Conservation (phyloP, 2,113 vertebrate species). For the Tetrax tetrax region DNA sequence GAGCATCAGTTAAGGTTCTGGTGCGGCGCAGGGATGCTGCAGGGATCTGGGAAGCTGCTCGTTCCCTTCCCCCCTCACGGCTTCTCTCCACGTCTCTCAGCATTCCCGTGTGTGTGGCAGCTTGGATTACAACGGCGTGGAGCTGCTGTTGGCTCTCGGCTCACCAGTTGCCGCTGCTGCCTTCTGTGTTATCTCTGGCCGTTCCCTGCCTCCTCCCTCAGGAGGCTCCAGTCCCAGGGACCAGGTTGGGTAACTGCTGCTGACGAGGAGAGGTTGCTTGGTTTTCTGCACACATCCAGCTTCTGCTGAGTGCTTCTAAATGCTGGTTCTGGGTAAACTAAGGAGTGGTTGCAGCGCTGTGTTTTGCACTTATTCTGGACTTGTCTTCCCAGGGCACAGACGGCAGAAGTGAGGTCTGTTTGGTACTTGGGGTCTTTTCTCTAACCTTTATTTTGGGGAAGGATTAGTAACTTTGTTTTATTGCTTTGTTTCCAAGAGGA, state of each 20-base stretch:
- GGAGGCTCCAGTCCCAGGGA: neutral
- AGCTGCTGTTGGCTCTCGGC: neutral
- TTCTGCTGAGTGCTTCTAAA: neutral
- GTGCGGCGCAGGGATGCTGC: neutral
- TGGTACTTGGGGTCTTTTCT: neutral
- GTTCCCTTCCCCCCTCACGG: neutral
- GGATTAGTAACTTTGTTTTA: neutral
- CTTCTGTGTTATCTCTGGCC: neutral
- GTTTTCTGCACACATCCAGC: neutral
- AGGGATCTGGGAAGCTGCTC: neutral
- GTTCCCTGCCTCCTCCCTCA: neutral
- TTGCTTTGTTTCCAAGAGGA: neutral
- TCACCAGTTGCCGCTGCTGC: neutral
- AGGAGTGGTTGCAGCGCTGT: neutral
- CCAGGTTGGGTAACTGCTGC: neutral
- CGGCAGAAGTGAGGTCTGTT: neutral
- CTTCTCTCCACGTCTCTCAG: neutral
- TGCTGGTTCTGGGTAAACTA: neutral
- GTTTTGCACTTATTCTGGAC: neutral
- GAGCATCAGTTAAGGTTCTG: neutral
- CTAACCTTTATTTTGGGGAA: neutral
- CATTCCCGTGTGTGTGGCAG: neutral
- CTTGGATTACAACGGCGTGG: no score
- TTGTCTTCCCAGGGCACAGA: neutral
- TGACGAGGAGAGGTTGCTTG: neutral